Base-by-base conservation (phyloP, 2,113 vertebrate species). In the Maccullochella peelii region DNA sequence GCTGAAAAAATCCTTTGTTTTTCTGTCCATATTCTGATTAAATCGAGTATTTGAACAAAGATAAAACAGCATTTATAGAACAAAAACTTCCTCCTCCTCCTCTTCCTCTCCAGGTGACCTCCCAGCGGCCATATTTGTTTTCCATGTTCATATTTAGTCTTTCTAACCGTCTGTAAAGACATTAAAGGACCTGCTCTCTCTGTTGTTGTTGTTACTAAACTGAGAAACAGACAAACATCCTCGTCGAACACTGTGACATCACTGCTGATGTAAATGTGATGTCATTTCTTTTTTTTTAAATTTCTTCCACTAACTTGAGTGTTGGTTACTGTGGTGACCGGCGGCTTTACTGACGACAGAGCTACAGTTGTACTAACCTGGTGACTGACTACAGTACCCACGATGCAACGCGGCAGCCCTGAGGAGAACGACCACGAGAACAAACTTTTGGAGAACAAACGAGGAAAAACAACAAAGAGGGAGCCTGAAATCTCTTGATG, bases 321-420 rank as follows among this genome's bases (percentile, higher is more conserved):
- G 67, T 50, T 33, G 65, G 83, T 90, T 81, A 62, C 81, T 40
- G 1, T 38, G 52, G 77, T 44, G 69, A 87, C 79, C 50, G 2
- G 16, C 40, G 7, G 47, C 74, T 49, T 40, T 21, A 58, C 76
- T 73, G 77, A 80, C 42, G 63, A 81, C 76, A 81, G 81, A 83
- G 78, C 77, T 75, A 38, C 83, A 80, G 67, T 25, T 80, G 54
- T 85, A 86, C 86, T 89, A 88, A 92, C 88, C 69, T 8, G 50
- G 76, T 18, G 76, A 36, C 73, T 77, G 80, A 86, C 85, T 63
- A 40, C 75, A 86, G 68, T 79, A 69, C 82, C 86, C 87, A 89
- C 0, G 2, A 88, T 86, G 90, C 85, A 85, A 71, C 25, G 2
- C 44, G 7, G 66, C 68, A 42, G 66, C 71, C 62, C 30, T 25